phyloP scores from a whole-genome alignment of 2,797 vertebrate genomes.

The Valencia hispanica region DNA sequence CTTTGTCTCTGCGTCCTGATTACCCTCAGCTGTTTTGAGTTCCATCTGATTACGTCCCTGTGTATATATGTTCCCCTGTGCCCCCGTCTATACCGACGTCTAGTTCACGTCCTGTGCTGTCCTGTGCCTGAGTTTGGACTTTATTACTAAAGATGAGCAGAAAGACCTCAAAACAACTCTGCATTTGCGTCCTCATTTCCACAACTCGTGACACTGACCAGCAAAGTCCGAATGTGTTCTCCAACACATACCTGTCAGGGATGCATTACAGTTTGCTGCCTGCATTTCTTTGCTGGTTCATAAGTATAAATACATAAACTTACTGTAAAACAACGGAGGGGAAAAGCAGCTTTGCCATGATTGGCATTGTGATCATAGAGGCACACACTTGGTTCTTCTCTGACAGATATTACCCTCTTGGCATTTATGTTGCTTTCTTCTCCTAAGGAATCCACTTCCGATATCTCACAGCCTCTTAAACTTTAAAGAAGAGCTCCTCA shows the following conservation, averaged over 20 bases:
- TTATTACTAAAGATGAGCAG: no score
- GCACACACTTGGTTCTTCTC: conserved; percentile 17
- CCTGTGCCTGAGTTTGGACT: no score
- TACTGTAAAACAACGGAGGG: not conserved
- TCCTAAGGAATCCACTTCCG: conserved; percentile 19
- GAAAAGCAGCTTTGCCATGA: not conserved
- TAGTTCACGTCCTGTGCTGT: no score
- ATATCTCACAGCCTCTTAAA: conserved; percentile 34
- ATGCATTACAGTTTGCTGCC: not conserved
- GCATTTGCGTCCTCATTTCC: no score
- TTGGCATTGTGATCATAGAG: conserved; percentile 6
- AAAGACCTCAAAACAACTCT: no score
- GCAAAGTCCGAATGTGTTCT: not conserved
- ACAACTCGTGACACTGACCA: no score
- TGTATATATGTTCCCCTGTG: no score
- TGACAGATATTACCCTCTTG: conserved; percentile 18
- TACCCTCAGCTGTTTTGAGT: no score
- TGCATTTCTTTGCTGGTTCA: not conserved
- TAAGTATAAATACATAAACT: not conserved
- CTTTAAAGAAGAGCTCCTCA: conserved; percentile 34
- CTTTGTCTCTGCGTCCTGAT: no score
- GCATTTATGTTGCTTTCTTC: conserved; percentile 41
- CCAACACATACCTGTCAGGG: no score
- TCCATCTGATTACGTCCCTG: no score
- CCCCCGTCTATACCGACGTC: no score